Base-by-base conservation (phyloP, 2,888 invertebrate genomes). In the Dioctria linearis region DNA sequence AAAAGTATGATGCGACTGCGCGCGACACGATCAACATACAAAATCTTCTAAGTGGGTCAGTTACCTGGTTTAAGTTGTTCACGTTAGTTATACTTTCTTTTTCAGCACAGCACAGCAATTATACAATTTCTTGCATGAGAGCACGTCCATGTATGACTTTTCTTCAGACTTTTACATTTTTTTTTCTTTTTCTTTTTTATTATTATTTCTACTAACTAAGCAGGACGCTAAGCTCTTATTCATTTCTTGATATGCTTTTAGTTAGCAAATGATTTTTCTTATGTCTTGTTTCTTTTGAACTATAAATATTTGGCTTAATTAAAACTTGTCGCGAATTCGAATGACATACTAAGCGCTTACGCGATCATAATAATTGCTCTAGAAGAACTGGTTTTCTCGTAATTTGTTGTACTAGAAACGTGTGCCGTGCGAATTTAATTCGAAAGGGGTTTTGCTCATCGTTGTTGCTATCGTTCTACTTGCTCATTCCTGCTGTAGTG, bases 61-160 rank as follows among this genome's bases (percentile, higher is more conserved):
- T 75, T 75, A 75, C 59, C 75, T 75, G 75, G 75, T 75, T 75
- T 40, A 13, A 75, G 59, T 37, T 40, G 71, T 59, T 57, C 75
- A 75, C 75, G 61, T 75, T 75, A 59, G 75, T 59, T 25, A 25
- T 75, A 75, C 75, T 75, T 75, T 75, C 75, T 75, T 75, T 73
- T 75, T 75, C 75, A 59, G 46, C 59, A 25, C 25, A 25, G 75
- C 59, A 59, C 75, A 75, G 75, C 75, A 75, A 75, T 75, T 75
- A 75, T 75, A 75, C 75, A 75, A 75, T 75, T 75, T 75, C 75
- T 75, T 75, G 75, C 75, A 59, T 61, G 75, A 25, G 25, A 59
- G 40, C 75, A 75, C 75, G 49, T 59, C 59, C 59, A 59, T 75
- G 75, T 75, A 37, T 40, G 61, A 61, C 75, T 57, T 25, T 25